phyloP scores from a whole-genome alignment of 1,140 invertebrate genomes.

The Philopotamus ludificatus region DNA sequence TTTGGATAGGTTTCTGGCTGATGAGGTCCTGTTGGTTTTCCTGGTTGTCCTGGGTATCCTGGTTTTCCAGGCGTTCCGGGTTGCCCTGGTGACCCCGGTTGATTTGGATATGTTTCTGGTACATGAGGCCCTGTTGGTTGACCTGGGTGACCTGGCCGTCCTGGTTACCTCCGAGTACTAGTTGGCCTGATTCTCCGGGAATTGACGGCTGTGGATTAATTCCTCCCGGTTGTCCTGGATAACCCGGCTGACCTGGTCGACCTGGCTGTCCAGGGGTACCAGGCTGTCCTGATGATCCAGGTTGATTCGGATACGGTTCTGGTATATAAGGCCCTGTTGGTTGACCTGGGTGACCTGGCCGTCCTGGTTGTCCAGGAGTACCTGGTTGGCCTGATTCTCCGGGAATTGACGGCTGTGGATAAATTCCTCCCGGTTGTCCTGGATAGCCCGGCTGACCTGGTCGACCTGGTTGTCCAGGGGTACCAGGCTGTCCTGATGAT shows the following conservation, averaged over 20 bases:
- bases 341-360: conserved; percentile 17
- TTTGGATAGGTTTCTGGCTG: conserved; percentile 37
- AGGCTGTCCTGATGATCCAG: conserved; percentile 5
- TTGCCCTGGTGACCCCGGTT: conserved; percentile 33
- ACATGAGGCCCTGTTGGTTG: conserved; percentile 35
- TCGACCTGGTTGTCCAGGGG: background rate
- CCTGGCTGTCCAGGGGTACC: background rate
- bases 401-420: conserved; percentile 25
- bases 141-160: conserved; percentile 13
- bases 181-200: conserved; percentile 28
- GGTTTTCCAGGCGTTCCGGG: conserved; percentile 30
- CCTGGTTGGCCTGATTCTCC: conserved; percentile 32
- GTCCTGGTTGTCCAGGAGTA: conserved; percentile 27
- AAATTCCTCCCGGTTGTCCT: no score
- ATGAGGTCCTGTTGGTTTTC: conserved; percentile 37
- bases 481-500: no score
- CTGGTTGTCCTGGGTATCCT: conserved; percentile 40
- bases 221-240: conserved; percentile 4
- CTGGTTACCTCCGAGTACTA: conserved; percentile 20
- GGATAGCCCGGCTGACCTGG: conserved; percentile 4
- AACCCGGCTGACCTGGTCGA: conserved; percentile 2
- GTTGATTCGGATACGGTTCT: background rate
- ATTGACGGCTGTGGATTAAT: conserved; percentile 1
- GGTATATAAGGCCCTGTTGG: conserved; percentile 1
- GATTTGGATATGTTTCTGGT: conserved; percentile 11